phyloP scores from a whole-genome alignment of 2,888 invertebrate species.

The Drosophila neonasuta region DNA sequence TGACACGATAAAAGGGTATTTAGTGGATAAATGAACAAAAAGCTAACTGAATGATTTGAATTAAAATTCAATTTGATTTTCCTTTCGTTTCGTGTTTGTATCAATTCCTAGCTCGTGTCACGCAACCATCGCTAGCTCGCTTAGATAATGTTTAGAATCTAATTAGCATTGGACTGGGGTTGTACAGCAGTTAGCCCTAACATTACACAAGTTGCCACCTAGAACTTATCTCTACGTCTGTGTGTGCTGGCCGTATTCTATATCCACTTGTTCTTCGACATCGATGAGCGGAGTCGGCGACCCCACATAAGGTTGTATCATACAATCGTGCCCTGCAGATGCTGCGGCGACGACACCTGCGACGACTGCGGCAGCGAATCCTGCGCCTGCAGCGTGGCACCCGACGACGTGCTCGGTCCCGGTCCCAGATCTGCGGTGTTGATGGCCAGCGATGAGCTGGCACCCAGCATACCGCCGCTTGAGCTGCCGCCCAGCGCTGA shows the following conservation, averaged over 20 bases:
- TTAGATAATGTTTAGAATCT: slow-evolving; percentile 3
- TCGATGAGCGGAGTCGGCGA: slow-evolving; percentile 91
- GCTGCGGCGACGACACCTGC: slow-evolving; percentile 84
- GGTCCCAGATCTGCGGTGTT: slow-evolving; percentile 78
- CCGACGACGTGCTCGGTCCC: slow-evolving; percentile 83
- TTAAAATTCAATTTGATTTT: too few relatives aligned
- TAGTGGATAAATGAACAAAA: not conserved
- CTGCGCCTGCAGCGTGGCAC: slow-evolving; percentile 83
- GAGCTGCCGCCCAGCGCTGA: slow-evolving; percentile 79
- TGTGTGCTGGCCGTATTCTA: slow-evolving; percentile 78
- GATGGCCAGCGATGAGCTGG: slow-evolving; percentile 80
- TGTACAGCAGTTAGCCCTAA: slow-evolving; percentile 40
- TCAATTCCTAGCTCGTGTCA: slow-evolving; percentile 7
- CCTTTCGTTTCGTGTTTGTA: too few relatives aligned
- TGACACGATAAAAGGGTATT: not conserved
- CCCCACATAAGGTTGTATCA: slow-evolving; percentile 97
- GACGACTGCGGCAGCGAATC: slow-evolving; percentile 72
- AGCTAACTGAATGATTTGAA: too few relatives aligned
- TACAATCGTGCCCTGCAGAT: slow-evolving; percentile 95
- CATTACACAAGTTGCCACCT: slow-evolving; percentile 22
- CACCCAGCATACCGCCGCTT: slow-evolving; percentile 75
- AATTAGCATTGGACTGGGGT: slow-evolving; percentile 10
- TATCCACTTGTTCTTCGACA: slow-evolving; percentile 84
- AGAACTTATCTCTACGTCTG: slow-evolving; percentile 71
- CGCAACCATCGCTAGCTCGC: slow-evolving; percentile 20